Percentiles rank a stretch among this genome's conserved stretches.
These are phyloP conservation scores for Thecophora atra DNA, from an alignment of 2,888 invertebrate genomes.

Conservation along the genomic window DNA sequence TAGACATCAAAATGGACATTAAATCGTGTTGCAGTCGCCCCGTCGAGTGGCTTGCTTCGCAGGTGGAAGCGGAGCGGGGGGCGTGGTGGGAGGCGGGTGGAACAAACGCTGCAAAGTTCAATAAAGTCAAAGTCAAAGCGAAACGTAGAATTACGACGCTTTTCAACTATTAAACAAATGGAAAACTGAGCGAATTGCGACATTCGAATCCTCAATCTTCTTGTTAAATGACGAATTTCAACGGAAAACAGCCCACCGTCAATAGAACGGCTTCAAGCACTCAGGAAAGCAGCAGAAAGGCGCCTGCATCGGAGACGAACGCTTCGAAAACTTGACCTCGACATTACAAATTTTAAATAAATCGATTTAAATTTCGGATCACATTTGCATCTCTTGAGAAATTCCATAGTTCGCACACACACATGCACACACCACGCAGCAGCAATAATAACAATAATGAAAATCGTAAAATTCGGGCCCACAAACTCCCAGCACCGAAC, in stretches of 20 bases:
- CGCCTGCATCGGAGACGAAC: too few species aligned
- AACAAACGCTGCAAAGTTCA: not conserved
- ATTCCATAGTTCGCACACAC: conserved; percentile 53
- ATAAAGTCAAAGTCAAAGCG: too few species aligned
- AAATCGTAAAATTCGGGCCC: conserved; percentile 24
- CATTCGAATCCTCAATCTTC: too few species aligned
- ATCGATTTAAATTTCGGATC: conserved; percentile 63
- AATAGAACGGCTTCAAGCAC: too few species aligned
- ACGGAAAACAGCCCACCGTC: too few species aligned
- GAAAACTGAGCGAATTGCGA: too few species aligned
- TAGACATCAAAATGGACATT: conserved; percentile 63
- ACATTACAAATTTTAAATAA: conserved; percentile 56
- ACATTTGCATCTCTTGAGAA: conserved; percentile 59
- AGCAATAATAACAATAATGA: not conserved
- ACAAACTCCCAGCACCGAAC: conserved; percentile 22
- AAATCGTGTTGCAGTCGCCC: conserved; percentile 23
- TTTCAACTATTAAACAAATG: too few species aligned
- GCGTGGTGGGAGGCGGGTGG: not conserved
- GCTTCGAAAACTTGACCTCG: conserved; percentile 7
- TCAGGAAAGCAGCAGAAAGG: too few species aligned
- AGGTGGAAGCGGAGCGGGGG: not conserved
- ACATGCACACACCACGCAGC: not conserved
- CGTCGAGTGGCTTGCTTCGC: not conserved
- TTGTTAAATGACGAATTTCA: too few species aligned
- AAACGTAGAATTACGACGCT: too few species aligned